Evolutionary conservation across 2,113 vertebrate genomes (phyloP), one percentile per base, ranked within the genome.

Genomic region (Megaceryle maxima): DNA sequence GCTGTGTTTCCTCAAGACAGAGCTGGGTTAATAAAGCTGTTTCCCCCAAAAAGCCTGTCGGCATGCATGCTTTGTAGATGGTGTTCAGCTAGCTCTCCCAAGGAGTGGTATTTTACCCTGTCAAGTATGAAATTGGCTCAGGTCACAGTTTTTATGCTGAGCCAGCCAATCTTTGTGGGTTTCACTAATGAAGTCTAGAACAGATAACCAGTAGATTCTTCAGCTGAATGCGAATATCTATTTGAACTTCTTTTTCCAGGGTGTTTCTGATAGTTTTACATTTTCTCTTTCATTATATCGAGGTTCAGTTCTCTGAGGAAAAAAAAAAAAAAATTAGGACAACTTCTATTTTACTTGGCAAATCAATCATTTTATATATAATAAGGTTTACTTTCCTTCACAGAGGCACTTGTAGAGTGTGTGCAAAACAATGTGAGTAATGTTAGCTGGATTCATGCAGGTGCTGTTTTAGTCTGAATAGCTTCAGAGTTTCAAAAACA

Each of bases 131-230:
- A 92, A 75, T 44, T 91, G 92, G 83, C 90, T 87, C 57, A 11
- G 57, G 74, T 79, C 73, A 82, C 83, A 70, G 79, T 62, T 87
- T 87, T 87, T 53, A 66, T 93, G 83, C 88, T 94, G 88, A 94
- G 77, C 76, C 44, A 55, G 56, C 55, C 57, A 50, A 29, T 79
- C 66, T 69, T 62, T 37, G 39, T 60, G 50, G 53, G 39, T 93
- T 96, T 91, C 31, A 8, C 83, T 92, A 84, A 93, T 92, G 91
- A 94, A 76, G 69, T 94, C 69, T 29, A 46, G 39, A 83, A 48
- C 80, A 87, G 68, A 79, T 81, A 91, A 87, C 88, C 60, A 48
- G 78, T 50, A 88, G 86, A 81, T 48, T 64, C 48, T 39, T 62
- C 31, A 88, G 41, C 44, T 79, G 80, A 91, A 68, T 48, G 66